Evolutionary conservation across 2,113 vertebrate genomes (phyloP), one percentile per base, ranked within the genome.

Genomic region (Sakesphorus luctuosus): DNA sequence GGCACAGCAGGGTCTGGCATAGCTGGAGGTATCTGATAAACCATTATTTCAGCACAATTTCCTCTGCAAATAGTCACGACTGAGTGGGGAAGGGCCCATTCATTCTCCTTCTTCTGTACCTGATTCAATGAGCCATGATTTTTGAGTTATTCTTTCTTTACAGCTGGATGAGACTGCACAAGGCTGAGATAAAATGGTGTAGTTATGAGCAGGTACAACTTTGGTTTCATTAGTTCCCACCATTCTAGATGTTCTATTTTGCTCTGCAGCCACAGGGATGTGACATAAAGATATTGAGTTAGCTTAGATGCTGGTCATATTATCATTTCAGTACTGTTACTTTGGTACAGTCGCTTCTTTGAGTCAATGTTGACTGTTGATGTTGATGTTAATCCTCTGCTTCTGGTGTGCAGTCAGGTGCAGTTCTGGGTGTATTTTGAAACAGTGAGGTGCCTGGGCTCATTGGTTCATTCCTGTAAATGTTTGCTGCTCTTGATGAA

Each of bases 141-240:
- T 91, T 89, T 91, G 69, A 91, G 61, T 89, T 89, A 69, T 74
- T 90, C 79, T 69, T 93, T 66, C 79, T 87, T 87, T 85, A 78
- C 36, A 91, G 74, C n/a, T 89, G 74, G 71, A 62, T 94, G 71
- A 85, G 78, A 76, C 40, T 84, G 44, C n/a, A 75, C 56, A 69
- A 84, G n/a, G 33, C 59, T 84, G 62, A 87, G 89, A 91, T 83
- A 53, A 93, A 84, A 84, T 43, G 25, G 33, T 38, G 29, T 12
- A n/a, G 62, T 29, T 29, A 58, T 6, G 33, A 95, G 53, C 56
- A 94, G 66, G 68, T 79, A 26, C 31, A 82, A 43, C 62, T 93
- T 87, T 21, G 15, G 18, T 89, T 66, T 94, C n/a, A 12, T 84
- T 82, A 89, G 49, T 72, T 95, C 50, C 83, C 71, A 73, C 46